Base-by-base conservation (phyloP, 2,888 invertebrate species). In the Trichopoda pennipes region DNA sequence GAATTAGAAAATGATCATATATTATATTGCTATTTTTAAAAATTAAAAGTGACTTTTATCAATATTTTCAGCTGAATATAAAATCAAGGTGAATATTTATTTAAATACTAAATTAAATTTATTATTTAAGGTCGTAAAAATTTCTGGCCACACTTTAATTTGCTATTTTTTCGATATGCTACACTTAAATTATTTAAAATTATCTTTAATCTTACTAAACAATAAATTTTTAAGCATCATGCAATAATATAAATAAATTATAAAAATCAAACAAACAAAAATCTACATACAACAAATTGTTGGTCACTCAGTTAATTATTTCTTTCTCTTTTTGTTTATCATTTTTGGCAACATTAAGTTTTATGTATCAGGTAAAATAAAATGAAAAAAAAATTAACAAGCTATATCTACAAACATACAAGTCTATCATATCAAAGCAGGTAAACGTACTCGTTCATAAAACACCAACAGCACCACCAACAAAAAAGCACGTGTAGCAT, bases 401-500 rank as follows among this genome's bases (percentile, higher is more conserved):
- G 28, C 42, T 32, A 56, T 28, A 75, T 42, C 23, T 10, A 38
- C 38, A 51, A 1, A 12, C 42, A 17, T 42, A 55, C 7, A 28
- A 28, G 28, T 28, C 28, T 28, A 68, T 38, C 49, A 23, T 42
- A 28, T 51, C 32, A 64, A 3, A 8, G 21, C 66, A 55, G 61
- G 64, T 68, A 81, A 72, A 73, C 63, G 73, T 61, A 81, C 70
- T 63, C 60, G 28, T 32, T 28, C 42, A 51, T 14, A 53, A 28
- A 58, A 58, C 49, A 23, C 28, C 28, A n/a, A n/a, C 49, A 19
- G 16, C 21, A 70, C 14, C 44, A 51, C 21, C 61, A 77, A 63
- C 68, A 77, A 68, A 66, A 28, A 56, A 74, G 70, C 78, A 81
- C 81, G 77, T 81, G 81, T 74, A 60, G 60, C 74, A 60, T 78